A percentile compares a stretch with the other conserved stretches of the same genome.
Evolutionary conservation across 1,140 invertebrate species (phyloP).

Genomic region (Ceratina japonica): DNA sequence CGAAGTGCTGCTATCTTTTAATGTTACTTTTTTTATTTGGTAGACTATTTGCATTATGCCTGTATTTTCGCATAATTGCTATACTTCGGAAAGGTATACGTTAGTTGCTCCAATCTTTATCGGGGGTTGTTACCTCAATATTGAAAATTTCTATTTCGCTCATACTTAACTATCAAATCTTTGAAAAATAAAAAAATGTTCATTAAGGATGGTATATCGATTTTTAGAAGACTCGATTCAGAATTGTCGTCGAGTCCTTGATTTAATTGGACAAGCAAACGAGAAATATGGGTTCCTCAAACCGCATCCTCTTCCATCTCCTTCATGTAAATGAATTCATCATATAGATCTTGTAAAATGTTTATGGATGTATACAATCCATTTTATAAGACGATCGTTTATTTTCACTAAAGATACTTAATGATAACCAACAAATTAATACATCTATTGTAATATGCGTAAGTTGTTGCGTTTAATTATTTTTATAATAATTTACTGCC

Average conservation of each 20-base stretch:
- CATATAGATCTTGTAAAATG: conserved; percentile 34
- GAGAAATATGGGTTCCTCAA: conserved; percentile 32
- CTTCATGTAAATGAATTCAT: conserved; percentile 56
- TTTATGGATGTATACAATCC: conserved; percentile 23
- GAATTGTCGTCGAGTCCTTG: conserved; percentile 40
- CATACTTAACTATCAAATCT: conserved; percentile 41
- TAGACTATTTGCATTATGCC: conserved; percentile 37
- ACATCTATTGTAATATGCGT: neutral
- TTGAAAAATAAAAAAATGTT: conserved; percentile 54
- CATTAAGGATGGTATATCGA: conserved; percentile 45
- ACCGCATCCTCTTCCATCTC: conserved; percentile 51
- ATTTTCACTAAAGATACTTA: conserved; percentile 1
- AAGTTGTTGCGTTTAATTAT: conserved; percentile 14
- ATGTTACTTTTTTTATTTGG: conserved; percentile 18
- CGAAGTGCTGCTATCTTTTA: conserved; percentile 45
- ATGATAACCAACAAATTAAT: conserved; percentile 6
- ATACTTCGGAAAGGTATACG: conserved; percentile 30
- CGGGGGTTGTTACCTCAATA: conserved; percentile 57
- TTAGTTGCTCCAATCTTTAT: conserved; percentile 63
- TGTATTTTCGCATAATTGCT: conserved; percentile 30
- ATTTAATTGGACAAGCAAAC: conserved; percentile 23
- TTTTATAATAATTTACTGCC: conserved; percentile 14
- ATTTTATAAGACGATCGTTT: conserved; percentile 4
- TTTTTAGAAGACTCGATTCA: conserved; percentile 45
- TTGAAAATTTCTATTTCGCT: conserved; percentile 44